Base-by-base conservation (phyloP, 2,888 invertebrate genomes). In the Catotricha subobsoleta region DNA sequence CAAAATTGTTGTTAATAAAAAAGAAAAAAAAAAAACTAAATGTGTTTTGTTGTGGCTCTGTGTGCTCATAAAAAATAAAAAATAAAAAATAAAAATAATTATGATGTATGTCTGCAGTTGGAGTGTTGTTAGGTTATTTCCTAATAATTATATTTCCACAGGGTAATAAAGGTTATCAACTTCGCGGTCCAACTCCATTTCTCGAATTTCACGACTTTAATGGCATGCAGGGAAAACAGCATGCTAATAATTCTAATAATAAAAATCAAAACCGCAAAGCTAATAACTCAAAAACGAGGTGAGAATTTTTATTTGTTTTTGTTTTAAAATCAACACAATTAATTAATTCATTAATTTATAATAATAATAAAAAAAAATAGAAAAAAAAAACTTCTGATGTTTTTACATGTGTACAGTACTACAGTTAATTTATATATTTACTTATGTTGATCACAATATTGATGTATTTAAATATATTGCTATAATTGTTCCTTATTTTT, bases 211-310 rank as follows among this genome's bases (percentile, higher is more conserved):
- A 37, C 27, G 37, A 37, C 27, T 34, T 20, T 34, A 40, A 33
- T 30, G 40, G 40, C 34, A 40, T 40, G 40, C 40, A 34, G 40
- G 29, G 40, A 40, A 40, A 40, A 31, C 40, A 40, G 40, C 30
- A 40, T 40, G 40, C 33, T 25, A 40, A 40, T 40, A 33, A 40
- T 40, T 33, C 19, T 40, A 40, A 40, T 23, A 40, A 40, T 37
- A 37, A 37, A 25, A 37, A 37, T 37, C 23, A 37, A 40, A 40
- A 33, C 34, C 40, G 40, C 40, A 33, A 33, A 33, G 34, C 40
- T 33, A 40, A 34, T 40, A 39, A 39, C 30, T 33, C 40, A 18
- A 40, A 40, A 40, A 21, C 40, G 40, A 40, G 40, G 40, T 40
- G 40, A 40, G 40, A 34, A 18, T 34, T 25, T 40, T 40, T 18